These are phyloP conservation scores for Cerastis leucographa DNA, from an alignment of 2,888 invertebrate genomes.

Conservation along the genomic window DNA sequence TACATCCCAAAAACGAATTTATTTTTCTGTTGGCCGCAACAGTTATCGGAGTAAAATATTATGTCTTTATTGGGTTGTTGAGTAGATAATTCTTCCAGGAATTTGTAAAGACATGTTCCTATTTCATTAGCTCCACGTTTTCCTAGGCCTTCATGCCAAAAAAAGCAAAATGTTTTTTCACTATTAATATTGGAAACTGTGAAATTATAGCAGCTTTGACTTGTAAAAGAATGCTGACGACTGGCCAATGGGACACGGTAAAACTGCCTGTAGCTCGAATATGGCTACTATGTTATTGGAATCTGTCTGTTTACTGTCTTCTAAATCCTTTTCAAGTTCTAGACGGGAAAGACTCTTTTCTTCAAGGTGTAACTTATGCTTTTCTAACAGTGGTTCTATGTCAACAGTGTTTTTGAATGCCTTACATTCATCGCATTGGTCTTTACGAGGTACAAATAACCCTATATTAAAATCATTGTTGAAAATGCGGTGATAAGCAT, in stretches of 20 bases:
- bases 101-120: constrained; percentile 41
- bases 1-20: constrained; percentile 28
- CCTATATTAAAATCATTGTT: constrained; percentile 54
- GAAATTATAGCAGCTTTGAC: constrained; percentile 12
- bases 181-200: constrained; percentile 39
- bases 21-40: constrained; percentile 41
- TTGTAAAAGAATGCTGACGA: constrained; percentile 23
- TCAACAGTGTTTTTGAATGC: constrained; percentile 59
- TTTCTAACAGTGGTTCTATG: constrained; percentile 49
- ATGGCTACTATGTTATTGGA: constrained; percentile 41
- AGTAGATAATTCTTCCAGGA: constrained; percentile 46
- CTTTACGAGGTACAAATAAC: constrained; percentile 61
- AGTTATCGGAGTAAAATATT: constrained; percentile 57
- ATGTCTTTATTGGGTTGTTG: constrained; percentile 51
- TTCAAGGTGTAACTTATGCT: constrained; percentile 49
- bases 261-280: constrained; percentile 37
- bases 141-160: constrained; percentile 61
- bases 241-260: constrained; percentile 16
- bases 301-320: constrained; percentile 27
- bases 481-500: constrained; percentile 53
- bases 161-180: constrained; percentile 51
- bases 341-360: constrained; percentile 48
- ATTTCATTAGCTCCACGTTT: constrained; percentile 63
- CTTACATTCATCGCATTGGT: constrained; percentile 62
- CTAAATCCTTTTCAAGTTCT: constrained; percentile 40